Evolutionary conservation across 2,797 vertebrate genomes (phyloP).

Genomic region (Vultur gryphus): DNA sequence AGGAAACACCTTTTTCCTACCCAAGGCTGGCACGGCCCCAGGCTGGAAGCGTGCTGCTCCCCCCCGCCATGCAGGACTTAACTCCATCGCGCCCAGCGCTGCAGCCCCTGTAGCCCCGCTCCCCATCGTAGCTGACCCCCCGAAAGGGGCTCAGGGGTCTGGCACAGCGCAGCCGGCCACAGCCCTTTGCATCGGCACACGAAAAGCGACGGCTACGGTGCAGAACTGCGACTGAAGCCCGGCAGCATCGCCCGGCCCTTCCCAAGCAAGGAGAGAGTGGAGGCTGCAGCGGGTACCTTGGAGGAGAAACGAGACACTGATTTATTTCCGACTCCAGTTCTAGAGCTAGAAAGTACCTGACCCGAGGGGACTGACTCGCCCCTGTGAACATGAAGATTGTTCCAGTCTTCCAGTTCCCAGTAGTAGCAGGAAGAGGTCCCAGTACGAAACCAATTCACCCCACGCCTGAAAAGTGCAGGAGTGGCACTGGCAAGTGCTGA

Average conservation of each 20-base stretch:
- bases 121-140: not conserved
- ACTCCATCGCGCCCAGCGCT: not conserved
- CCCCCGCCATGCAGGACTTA: not conserved
- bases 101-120: not conserved
- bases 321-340: slow-evolving; percentile 28
- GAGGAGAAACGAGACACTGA: not conserved
- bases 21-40: accelerated
- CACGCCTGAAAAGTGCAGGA: not conserved
- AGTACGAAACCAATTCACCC: not conserved
- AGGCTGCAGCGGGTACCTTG: not conserved
- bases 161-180: accelerated
- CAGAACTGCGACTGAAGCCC: not conserved
- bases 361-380: accelerated
- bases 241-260: not conserved
- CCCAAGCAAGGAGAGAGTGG: not conserved
- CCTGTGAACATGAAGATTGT: not conserved
- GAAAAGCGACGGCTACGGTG: accelerated
- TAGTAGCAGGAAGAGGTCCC: not conserved
- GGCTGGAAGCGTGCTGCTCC: not conserved
- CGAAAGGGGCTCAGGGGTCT: not conserved
- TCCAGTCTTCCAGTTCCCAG: not conserved
- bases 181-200: accelerated
- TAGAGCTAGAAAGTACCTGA: not conserved
- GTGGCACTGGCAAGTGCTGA: not conserved
- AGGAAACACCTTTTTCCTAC: slow-evolving; percentile 76